Evolutionary conservation across 2,113 vertebrate genomes (phyloP), one percentile per base, ranked within the genome.

Genomic region (Aplodontia rufa): DNA sequence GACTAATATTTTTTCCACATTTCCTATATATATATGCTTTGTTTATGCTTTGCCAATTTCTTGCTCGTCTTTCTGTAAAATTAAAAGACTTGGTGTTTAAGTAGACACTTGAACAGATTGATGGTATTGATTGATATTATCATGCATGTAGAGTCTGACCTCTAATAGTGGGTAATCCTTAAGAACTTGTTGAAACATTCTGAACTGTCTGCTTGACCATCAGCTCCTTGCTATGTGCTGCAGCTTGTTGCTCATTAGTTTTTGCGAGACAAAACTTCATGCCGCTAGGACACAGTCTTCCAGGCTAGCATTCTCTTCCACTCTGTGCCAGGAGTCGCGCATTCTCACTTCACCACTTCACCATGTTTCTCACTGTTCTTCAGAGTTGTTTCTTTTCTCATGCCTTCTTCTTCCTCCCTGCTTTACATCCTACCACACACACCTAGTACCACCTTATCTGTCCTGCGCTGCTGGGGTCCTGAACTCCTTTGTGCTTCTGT

Each of bases 131-230:
- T 19, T 72, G 74, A 60, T 3, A 5, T 37, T n/a, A 37, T 32
- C 60, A 13, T 47, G 30, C 45, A 47, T 17, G n/a, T 20, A 30
- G 22, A 37, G n/a, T 40, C 10, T 28, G 17, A 19, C 32, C 16
- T 5, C 0, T 32, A 26, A 7, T 26, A 20, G 40, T 26, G 17
- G 58, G n/a, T 66, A 1, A 40, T 75, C 26, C 17, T 0, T 53
- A 17, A 9, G 9, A 58, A 42, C 74, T 55, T 87, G 7, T 30
- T 72, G 72, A 51, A 71, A 35, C 13, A 40, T 12, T 30, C 6
- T 40, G 37, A 32, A 51, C 60, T 9, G 0, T 58, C n/a, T 40
- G 40, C 49, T 47, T 28, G 32, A 22, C 22, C 49, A 0, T n/a
- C 47, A 35, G 6, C 30, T 49, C n/a, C n/a, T 45, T 85, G n/a